These are phyloP conservation scores for Colletes gigas DNA, from an alignment of 1,140 invertebrate species.

Conservation along the genomic window DNA sequence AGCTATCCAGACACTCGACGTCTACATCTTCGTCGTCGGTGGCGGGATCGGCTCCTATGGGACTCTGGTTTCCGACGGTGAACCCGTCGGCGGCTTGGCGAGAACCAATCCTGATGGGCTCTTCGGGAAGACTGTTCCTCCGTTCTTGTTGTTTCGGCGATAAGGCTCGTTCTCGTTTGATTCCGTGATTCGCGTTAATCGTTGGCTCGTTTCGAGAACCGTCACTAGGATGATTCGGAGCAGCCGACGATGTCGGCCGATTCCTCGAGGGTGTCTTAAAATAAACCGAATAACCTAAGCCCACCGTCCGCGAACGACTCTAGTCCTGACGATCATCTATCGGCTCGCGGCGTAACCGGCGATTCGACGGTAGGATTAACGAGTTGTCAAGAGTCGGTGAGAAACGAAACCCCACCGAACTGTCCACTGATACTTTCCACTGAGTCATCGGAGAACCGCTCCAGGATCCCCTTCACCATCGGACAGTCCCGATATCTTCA, in stretches of 20 bases:
- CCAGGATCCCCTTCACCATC: conserved; percentile 7
- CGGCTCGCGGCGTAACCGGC: no score
- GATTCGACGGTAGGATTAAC: background rate
- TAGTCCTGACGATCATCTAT: background rate
- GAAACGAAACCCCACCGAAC: background rate
- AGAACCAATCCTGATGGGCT: conserved; percentile 26
- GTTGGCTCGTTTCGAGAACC: background rate
- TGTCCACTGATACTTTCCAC: background rate
- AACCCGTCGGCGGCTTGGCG: conserved; percentile 7
- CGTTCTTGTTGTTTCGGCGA: background rate
- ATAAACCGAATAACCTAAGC: background rate
- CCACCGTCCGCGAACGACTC: no score
- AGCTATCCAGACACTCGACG: conserved; percentile 26
- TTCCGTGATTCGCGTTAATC: background rate
- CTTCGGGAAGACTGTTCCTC: background rate
- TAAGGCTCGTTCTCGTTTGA: background rate
- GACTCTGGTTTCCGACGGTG: conserved; percentile 40
- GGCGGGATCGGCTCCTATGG: conserved; percentile 10
- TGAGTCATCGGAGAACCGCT: background rate
- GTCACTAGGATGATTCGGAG: background rate
- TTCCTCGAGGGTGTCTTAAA: background rate
- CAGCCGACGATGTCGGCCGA: no score
- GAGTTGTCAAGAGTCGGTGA: conserved; percentile 2
- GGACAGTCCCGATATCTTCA: background rate
- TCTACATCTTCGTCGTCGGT: conserved; percentile 43